Conservation (phyloP, 1,140 invertebrate species). For the Sesamia nonagrioides region DNA sequence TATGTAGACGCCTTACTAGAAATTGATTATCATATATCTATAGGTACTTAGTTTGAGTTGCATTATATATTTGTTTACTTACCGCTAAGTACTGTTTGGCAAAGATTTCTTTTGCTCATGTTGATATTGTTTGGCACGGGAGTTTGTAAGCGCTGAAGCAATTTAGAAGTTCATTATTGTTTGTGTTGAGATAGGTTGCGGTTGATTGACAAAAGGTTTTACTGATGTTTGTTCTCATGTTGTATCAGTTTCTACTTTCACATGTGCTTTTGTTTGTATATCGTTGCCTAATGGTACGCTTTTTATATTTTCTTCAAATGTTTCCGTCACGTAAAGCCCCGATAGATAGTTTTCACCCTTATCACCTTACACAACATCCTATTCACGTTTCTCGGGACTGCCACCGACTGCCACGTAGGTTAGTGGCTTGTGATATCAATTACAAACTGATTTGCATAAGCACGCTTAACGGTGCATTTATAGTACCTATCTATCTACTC, state of each 20-base stretch:
- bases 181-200: conserved; percentile 23
- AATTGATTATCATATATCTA: conserved; percentile 19
- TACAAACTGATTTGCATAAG: conserved; percentile 25
- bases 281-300: background rate
- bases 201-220: conserved; percentile 11
- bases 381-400: background rate
- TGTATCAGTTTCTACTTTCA: background rate
- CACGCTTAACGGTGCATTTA: background rate
- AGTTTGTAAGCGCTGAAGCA: conserved; percentile 7
- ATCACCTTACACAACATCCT: background rate
- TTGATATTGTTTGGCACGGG: conserved; percentile 22
- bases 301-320: background rate
- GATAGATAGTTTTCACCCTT: background rate
- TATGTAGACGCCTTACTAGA: conserved; percentile 31
- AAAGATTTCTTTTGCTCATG: conserved; percentile 15
- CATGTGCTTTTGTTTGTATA: background rate
- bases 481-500: background rate
- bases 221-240: conserved; percentile 6
- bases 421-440: conserved; percentile 19
- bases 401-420: background rate
- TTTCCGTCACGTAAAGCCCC: background rate
- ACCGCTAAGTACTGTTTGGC: conserved; percentile 31
- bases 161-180: conserved; percentile 22
- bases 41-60: conserved; percentile 23
- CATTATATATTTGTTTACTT: conserved; percentile 33